Conservation (phyloP, 2,888 invertebrate species). For the Heliconius sara region DNA sequence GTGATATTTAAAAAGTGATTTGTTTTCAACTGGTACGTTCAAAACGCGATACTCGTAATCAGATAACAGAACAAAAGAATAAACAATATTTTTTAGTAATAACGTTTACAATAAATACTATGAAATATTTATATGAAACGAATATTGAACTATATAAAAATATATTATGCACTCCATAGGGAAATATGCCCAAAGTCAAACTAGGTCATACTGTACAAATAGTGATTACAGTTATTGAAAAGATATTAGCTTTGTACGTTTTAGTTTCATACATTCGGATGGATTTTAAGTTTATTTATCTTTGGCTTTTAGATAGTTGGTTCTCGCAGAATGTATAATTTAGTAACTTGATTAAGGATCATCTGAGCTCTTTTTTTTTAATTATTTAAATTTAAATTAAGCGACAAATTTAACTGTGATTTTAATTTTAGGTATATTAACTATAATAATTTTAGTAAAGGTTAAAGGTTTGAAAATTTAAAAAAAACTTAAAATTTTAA, state of each 20-base stretch:
- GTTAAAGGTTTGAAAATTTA: no score
- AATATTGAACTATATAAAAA: conserved; percentile 31
- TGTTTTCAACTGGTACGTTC: neutral
- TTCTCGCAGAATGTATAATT: neutral
- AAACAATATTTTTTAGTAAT: conserved; percentile 1
- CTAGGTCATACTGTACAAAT: conserved; percentile 29
- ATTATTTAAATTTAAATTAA: neutral
- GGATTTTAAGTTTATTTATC: neutral
- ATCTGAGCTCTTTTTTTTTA: neutral
- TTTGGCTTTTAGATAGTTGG: neutral
- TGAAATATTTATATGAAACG: conserved; percentile 36
- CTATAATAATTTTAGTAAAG: no score
- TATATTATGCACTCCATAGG: conserved; percentile 35
- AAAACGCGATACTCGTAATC: neutral
- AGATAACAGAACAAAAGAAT: neutral
- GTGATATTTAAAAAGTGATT: neutral
- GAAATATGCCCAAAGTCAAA: conserved; percentile 36
- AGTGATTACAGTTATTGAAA: conserved; percentile 29
- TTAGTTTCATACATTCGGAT: neutral
- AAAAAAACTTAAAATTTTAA: neutral
- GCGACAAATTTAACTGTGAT: no score
- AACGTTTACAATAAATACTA: conserved; percentile 27
- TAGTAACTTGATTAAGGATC: neutral
- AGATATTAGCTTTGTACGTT: conserved; percentile 19
- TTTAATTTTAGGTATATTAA: no score